Percentiles rank a stretch among this genome's conserved stretches.
Conservation (phyloP, 2,113 vertebrate species). For the Megaceryle torquata region DNA sequence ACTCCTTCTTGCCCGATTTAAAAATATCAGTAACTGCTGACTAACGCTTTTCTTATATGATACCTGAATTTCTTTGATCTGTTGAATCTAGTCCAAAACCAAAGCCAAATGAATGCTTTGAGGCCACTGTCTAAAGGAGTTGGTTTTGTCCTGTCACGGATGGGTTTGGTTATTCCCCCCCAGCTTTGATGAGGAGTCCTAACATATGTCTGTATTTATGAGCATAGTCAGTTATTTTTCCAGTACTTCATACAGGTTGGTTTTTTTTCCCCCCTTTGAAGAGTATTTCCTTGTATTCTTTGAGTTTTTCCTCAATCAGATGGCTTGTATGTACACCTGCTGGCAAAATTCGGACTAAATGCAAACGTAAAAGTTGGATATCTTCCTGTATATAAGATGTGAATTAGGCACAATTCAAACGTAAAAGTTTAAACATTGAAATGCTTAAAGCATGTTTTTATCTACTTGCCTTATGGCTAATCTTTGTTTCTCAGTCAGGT, state of each 20-base stretch:
- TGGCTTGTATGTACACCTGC: neutral
- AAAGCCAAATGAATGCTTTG: neutral
- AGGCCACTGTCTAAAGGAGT: neutral
- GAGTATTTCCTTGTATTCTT: neutral
- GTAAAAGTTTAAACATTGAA: too few species aligned
- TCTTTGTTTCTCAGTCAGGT: constrained; percentile 13
- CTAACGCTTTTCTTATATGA: neutral
- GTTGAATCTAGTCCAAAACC: neutral
- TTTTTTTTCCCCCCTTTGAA: neutral
- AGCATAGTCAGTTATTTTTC: neutral
- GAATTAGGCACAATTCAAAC: neutral
- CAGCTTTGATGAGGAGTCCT: neutral
- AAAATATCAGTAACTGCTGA: neutral
- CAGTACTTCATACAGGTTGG: neutral
- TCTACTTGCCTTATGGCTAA: neutral
- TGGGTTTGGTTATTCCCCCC: neutral
- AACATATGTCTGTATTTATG: neutral
- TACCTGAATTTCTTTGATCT: neutral
- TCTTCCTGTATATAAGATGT: neutral
- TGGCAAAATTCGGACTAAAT: neutral
- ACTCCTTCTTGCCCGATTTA: neutral
- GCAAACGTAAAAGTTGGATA: neutral
- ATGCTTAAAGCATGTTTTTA: too few species aligned
- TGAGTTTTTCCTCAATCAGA: neutral
- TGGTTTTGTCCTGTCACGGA: neutral